Evolutionary conservation across 2,797 vertebrate genomes (phyloP), one percentile per base, ranked within the genome.

Genomic region (Pogonophryne albipinna): DNA sequence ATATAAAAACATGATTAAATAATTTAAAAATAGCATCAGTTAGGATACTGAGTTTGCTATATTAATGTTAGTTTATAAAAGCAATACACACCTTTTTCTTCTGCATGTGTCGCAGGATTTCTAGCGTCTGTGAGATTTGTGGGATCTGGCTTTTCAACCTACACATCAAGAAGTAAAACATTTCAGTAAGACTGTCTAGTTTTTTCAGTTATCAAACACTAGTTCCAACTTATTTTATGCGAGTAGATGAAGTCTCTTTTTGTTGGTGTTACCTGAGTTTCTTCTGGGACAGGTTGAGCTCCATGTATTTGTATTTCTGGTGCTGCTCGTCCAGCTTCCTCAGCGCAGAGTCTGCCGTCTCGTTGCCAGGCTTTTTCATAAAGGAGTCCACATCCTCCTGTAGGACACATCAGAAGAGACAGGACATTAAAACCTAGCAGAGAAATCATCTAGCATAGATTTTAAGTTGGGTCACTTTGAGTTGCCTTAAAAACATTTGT

Each of bases 281-380:
- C 94, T 99, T 99, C 84, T 99, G 97, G 65, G 94, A 95, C 94
- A 99, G 96, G 90, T 99, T 99, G 91, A 99, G 95, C 88, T 99
- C 98, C 98, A 99, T 98, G 91, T 99, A 99, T 89, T 99, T 99
- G 82, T 99, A 99, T 86, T 99, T 99, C 95, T 99, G 98, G 92
- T 98, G 98, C 78, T 99, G 97, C 66, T 99, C 98, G 77, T 99
- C 98, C 91, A 98, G 82, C 87, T 95, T 98, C 93, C 97, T 97
- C 62, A 99, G 93, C 2, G 96, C 97, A 0, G 91, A 70, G 71
- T 99, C 98, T 47, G 97, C 98, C 14, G 97, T 97, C 87, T 99
- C 98, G 68, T 99, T 99, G 60, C 97, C 98, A 2, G 98, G 96
- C 87, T 97, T 96, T 83, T 98, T 98, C 98, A 99, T 98, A 71